Evolutionary conservation across 2,113 vertebrate species (phyloP).

Genomic region (Syngnathus scovelli): DNA sequence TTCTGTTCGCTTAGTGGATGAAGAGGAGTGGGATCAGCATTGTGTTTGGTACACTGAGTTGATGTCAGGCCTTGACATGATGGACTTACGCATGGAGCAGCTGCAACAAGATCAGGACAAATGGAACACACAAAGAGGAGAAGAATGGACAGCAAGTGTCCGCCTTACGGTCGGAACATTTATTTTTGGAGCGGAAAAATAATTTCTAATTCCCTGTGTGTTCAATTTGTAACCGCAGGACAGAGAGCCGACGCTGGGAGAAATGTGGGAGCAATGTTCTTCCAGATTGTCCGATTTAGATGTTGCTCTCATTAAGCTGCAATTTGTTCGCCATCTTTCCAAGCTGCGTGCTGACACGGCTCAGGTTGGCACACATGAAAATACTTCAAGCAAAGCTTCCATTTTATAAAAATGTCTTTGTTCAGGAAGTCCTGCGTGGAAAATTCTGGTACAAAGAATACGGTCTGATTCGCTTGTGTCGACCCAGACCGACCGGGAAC

Average conservation of each 20-base stretch:
- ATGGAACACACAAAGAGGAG: conserved; percentile 32
- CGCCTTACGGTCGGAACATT: conserved; percentile 40
- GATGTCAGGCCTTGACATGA: conserved; percentile 64
- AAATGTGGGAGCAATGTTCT: conserved; percentile 64
- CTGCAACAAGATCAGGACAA: conserved; percentile 63
- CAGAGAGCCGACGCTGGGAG: conserved; percentile 51
- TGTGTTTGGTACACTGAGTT: conserved; percentile 63
- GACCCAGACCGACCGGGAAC: conserved; percentile 14
- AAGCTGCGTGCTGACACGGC: conserved; percentile 67
- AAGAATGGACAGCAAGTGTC: conserved; percentile 24
- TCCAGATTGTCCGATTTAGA: conserved; percentile 69
- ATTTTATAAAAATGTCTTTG: conserved; percentile 1
- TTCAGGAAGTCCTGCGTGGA: conserved; percentile 71
- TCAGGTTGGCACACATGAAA: conserved; percentile 66
- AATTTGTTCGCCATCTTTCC: conserved; percentile 66
- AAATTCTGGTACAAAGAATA: conserved; percentile 75
- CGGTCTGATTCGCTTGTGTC: conserved; percentile 46
- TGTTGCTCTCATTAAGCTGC: conserved; percentile 60
- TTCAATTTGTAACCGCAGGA: conserved; percentile 57
- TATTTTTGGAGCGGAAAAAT: not conserved
- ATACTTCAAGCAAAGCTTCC: no score
- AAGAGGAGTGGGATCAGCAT: conserved; percentile 76
- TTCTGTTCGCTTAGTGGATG: conserved; percentile 67
- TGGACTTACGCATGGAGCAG: conserved; percentile 67
- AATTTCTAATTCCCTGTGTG: not conserved